phyloP scores from a whole-genome alignment of 2,888 invertebrate genomes.

The Drosophila formosana region DNA sequence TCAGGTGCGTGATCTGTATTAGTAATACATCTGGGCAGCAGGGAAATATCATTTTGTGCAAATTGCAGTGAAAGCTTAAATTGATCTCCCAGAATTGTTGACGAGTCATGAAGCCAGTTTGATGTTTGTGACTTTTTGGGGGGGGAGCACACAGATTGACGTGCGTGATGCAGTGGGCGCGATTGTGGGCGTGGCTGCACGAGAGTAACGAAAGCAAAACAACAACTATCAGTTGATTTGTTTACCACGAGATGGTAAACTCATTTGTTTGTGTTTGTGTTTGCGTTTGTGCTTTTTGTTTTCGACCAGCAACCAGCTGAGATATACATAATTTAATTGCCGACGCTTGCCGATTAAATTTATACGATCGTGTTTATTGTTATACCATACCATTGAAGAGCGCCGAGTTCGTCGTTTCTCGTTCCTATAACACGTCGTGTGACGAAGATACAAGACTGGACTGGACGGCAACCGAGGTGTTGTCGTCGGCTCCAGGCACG shows the following conservation, averaged over 20 bases:
- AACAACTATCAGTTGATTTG: constrained; percentile 24
- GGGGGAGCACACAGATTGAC: constrained; percentile 1
- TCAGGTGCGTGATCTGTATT: constrained; percentile 46
- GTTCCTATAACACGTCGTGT: constrained; percentile 36
- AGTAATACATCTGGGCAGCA: constrained; percentile 21
- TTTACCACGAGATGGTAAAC: constrained; percentile 16
- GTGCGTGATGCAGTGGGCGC: background rate
- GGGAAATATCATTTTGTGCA: constrained; percentile 18
- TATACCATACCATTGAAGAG: constrained; percentile 14
- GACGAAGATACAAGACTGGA: constrained; percentile 6
- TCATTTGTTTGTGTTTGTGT: background rate
- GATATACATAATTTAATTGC: constrained; percentile 35
- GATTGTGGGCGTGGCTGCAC: constrained; percentile 5
- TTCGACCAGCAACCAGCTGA: constrained; percentile 8
- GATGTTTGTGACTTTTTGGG: background rate
- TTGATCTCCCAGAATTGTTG: background rate
- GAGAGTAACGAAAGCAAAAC: background rate
- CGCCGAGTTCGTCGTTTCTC: constrained; percentile 1
- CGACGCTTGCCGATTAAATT: constrained; percentile 43
- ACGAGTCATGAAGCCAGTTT: constrained; percentile 15
- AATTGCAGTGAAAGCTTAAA: constrained; percentile 28
- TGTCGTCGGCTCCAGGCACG: constrained; percentile 21
- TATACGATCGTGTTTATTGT: constrained; percentile 49
- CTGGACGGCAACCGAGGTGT: constrained; percentile 36
- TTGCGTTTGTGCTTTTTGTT: background rate